Base-by-base conservation (phyloP, 1,140 invertebrate genomes). In the Propsilocerus akamusi region DNA sequence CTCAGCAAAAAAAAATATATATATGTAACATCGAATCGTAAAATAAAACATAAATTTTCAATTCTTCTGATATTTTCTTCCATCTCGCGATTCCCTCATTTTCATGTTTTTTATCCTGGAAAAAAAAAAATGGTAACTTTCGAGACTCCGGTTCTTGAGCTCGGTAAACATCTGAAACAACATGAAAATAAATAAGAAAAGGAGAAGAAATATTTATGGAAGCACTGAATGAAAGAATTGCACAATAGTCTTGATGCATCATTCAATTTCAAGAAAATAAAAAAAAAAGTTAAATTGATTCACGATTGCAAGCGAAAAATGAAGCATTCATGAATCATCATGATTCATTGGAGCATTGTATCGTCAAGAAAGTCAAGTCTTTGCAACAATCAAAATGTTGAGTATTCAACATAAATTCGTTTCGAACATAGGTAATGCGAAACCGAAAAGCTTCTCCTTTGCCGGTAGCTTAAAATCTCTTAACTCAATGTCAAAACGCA, bases 111-210 rank as follows among this genome's bases (percentile, higher is more conserved):
- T 7, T n/a, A 30, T 4, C 28, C 28, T n/a, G 14, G 14, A 30
- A 30, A 30, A 12, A 30, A 30, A 30, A 30, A 12, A n/a, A 30
- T 12, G 14, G 28, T 12, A 30, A 30, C 11, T 12, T 12, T 17
- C 10, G 22, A 41, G 22, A 7, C 34, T 41, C 22, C 14, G 14
- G 17, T 17, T 14, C 34, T 41, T n/a, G n/a, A n/a, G 17, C 17
- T 20, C 34, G 34, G 34, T 41, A 41, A 41, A 41, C 34, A 41
- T 41, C 34, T 41, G 22, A 41, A 41, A 41, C 34, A 41, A 41
- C 34, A 41, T 17, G 22, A 17, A 17, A 17, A 41, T 41, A 17
- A 14, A 37, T 37, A 37, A 12, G 22, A 1, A 41, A 41, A 17
- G 17, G 22, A 20, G 3, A 17, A 20, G 22, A 17, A 17, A 41